Evolutionary conservation across 2,888 invertebrate genomes (phyloP), one percentile per base, ranked within the genome.

Genomic region (Thecocarcelia acutangulata): DNA sequence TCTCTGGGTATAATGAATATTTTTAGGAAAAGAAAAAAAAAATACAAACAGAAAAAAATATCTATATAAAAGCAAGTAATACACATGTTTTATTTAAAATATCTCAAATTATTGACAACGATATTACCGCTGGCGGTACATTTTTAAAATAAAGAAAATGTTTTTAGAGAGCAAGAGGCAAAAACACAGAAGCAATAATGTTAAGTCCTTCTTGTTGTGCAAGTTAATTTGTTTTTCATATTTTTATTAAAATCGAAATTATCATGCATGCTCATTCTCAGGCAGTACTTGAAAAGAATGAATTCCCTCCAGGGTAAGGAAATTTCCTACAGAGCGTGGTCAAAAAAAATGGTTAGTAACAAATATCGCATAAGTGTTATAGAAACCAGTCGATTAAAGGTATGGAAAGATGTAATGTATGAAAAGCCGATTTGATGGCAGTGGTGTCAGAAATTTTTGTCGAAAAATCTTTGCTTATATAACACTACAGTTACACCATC

Each of bases 21-120:
- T 52, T 72, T 42, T 21, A 37, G n/a, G 5, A 52, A 24, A 17
- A 58, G 21, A 63, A 58, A 54, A 52, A n/a, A n/a, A n/a, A n/a
- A n/a, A n/a, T n/a, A n/a, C n/a, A n/a, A n/a, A n/a, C n/a, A n/a
- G n/a, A n/a, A n/a, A n/a, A n/a, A n/a, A n/a, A n/a, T n/a, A n/a
- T n/a, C n/a, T 40, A 11, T 59, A 78, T 68, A 66, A 78, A 70
- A 59, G 19, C 66, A 59, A 73, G 66, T 59, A 73, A 64, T 68
- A 77, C 81, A 82, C 72, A 77, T 77, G 73, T 69, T 73, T 79
- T 79, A 52, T 61, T 40, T 59, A 46, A 66, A 76, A 76, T 70
- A 73, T 37, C 58, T 64, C 42, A 78, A 82, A 82, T 82, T 82
- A 78, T 78, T 82, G 78, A 78, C 82, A 82, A 48, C 78, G 77